Evolutionary conservation across 2,888 invertebrate species (phyloP).

Genomic region (Agrochola litura): DNA sequence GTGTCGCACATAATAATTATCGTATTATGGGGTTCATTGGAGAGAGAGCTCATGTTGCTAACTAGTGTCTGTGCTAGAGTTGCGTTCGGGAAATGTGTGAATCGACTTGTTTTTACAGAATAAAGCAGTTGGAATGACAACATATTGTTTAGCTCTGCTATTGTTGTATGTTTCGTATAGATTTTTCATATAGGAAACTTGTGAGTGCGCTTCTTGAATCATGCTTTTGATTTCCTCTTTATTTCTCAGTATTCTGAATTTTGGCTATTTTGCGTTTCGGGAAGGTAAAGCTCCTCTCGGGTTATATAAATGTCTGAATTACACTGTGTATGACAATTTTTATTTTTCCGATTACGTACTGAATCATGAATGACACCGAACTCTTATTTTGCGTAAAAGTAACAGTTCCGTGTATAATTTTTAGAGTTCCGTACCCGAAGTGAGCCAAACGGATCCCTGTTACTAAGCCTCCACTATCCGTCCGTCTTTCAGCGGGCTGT

Average conservation of each 20-base stretch:
- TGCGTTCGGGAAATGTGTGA: constrained; percentile 72
- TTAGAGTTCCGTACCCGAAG: neutral
- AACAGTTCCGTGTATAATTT: neutral
- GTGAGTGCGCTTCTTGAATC: neutral
- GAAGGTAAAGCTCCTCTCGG: neutral
- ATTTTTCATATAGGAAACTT: neutral
- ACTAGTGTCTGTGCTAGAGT: constrained; percentile 67
- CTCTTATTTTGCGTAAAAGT: neutral
- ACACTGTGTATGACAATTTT: neutral
- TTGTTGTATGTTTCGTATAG: constrained; percentile 21
- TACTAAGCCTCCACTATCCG: no score
- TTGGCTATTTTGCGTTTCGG: neutral
- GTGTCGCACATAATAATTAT: constrained; percentile 76
- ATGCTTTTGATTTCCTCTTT: neutral
- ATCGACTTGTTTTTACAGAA: constrained; percentile 54
- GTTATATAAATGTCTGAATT: neutral
- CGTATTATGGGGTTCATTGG: constrained; percentile 70
- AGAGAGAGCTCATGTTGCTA: constrained; percentile 75
- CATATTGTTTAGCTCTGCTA: constrained; percentile 5
- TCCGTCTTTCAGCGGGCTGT: no score
- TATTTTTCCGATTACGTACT: neutral
- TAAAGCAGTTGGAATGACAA: neutral
- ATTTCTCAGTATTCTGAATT: neutral
- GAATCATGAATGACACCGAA: neutral
- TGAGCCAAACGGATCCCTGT: no score